These are phyloP conservation scores for Eupristina koningsbergeri DNA, from an alignment of 1,140 invertebrate species.

Conservation along the genomic window DNA sequence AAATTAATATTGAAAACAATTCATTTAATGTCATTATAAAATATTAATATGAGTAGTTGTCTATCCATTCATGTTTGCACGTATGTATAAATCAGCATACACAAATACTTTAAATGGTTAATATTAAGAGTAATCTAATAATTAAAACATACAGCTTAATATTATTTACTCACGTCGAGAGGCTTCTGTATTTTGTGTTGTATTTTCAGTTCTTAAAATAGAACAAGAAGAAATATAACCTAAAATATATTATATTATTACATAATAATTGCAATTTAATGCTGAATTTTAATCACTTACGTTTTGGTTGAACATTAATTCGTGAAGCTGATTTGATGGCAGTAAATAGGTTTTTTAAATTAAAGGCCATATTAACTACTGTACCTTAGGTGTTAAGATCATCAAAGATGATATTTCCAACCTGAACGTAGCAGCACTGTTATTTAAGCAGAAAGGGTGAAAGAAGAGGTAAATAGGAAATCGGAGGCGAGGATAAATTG, in stretches of 20 bases:
- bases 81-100: no score
- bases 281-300: conserved; percentile 19
- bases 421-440: no score
- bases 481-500: no score
- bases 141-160: neutral
- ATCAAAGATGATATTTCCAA: no score
- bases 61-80: no score
- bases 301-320: neutral
- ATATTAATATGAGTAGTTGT: no score
- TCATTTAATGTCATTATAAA: no score
- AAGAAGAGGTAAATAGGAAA: no score
- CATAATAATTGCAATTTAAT: conserved; percentile 34
- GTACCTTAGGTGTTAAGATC: neutral
- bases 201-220: conserved; percentile 36
- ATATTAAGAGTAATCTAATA: neutral
- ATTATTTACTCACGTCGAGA: conserved; percentile 54
- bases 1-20: no score
- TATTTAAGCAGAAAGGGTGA: no score
- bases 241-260: conserved; percentile 37
- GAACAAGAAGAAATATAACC: conserved; percentile 47
- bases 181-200: conserved; percentile 42
- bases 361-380: conserved; percentile 34
- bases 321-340: conserved; percentile 29
- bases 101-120: no score
- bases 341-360: conserved; percentile 41